Conservation (phyloP, 1,140 invertebrate genomes). For the Calosoma granatense region DNA sequence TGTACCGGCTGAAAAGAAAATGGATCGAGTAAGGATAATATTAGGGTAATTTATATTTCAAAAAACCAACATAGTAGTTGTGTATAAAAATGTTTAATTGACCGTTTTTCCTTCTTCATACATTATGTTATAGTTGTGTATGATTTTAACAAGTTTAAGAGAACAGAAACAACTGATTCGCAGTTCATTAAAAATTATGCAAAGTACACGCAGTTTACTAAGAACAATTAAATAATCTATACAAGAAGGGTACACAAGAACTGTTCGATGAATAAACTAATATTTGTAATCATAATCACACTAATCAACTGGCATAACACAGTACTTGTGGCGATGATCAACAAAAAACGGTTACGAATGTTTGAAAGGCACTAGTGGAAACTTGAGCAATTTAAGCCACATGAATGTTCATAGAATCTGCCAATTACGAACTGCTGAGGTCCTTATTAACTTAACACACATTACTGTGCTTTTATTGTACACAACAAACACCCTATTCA, state of each 20-base stretch:
- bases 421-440: too few species aligned
- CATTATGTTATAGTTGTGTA: not conserved
- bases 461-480: too few species aligned
- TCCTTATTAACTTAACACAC: too few species aligned
- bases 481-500: not conserved
- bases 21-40: too few species aligned
- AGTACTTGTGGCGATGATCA: not conserved
- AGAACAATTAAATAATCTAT: not conserved
- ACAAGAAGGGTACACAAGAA: not conserved
- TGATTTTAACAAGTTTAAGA: not conserved
- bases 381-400: too few species aligned
- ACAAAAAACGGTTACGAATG: not conserved
- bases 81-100: not conserved
- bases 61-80: not conserved
- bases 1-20: too few species aligned
- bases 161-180: not conserved
- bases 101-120: not conserved
- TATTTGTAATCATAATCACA: not conserved
- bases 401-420: too few species aligned
- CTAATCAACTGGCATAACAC: not conserved
- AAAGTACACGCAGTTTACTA: not conserved
- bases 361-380: not conserved
- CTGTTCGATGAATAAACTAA: not conserved
- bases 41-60: too few species aligned
- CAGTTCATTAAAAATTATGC: not conserved